Conservation (phyloP, 2,888 invertebrate species). For the Ectemnius continuus region DNA sequence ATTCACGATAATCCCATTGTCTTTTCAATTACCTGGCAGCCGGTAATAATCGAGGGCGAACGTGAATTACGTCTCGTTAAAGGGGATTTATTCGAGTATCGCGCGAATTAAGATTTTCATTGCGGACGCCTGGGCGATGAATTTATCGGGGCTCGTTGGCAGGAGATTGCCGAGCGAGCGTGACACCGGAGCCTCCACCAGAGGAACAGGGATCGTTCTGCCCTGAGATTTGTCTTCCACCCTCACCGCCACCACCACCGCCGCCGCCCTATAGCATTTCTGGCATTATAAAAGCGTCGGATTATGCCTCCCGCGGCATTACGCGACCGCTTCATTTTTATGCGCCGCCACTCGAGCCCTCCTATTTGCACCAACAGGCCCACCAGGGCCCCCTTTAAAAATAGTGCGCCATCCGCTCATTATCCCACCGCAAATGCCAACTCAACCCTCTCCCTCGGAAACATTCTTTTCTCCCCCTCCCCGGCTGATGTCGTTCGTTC, state of each 20-base stretch:
- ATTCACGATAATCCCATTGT: not conserved
- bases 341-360: constrained; percentile 14
- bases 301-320: constrained; percentile 20
- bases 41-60: constrained; percentile 10
- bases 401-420: constrained; percentile 35
- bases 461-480: too few relatives aligned
- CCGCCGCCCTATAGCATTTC: not conserved
- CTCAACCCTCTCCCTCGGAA: too few relatives aligned
- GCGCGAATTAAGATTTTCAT: constrained; percentile 31
- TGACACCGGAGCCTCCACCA: not conserved
- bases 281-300: constrained; percentile 19
- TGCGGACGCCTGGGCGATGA: constrained; percentile 4
- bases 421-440: not conserved
- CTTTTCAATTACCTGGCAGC: not conserved
- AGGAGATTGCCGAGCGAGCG: constrained; percentile 18
- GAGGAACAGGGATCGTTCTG: not conserved
- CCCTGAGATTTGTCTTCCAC: constrained; percentile 1
- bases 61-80: constrained; percentile 11
- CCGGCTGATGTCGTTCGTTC: too few relatives aligned
- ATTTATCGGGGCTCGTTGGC: constrained; percentile 35
- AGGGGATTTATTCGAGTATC: constrained; percentile 20
- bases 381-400: constrained; percentile 29
- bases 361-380: constrained; percentile 33
- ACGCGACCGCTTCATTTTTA: constrained; percentile 15
- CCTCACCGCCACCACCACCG: too few relatives aligned